These are phyloP conservation scores for Eulemur rufifrons DNA, from an alignment of 2,113 vertebrate species.

Conservation along the genomic window DNA sequence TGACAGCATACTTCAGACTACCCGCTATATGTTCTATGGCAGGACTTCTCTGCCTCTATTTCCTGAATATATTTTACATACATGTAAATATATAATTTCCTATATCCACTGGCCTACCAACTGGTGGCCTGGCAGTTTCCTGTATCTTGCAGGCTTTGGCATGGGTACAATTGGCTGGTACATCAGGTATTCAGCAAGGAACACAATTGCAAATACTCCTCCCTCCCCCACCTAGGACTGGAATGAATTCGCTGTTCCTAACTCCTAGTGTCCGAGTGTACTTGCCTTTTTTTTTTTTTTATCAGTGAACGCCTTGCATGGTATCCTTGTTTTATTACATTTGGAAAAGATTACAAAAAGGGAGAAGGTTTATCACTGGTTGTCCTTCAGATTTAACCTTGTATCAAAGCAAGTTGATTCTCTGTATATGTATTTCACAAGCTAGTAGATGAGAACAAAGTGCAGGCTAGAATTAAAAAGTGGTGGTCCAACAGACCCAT, in stretches of 20 bases:
- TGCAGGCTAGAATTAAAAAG: background rate
- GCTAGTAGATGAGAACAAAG: background rate
- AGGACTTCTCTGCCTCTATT: background rate
- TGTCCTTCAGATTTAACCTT: constrained; percentile 38
- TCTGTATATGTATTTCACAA: background rate
- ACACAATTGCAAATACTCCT: background rate
- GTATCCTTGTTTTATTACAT: background rate
- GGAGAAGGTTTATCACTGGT: background rate
- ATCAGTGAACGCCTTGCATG: background rate
- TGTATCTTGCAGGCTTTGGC: background rate
- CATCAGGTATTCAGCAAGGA: background rate
- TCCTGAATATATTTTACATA: background rate
- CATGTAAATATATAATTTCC: background rate
- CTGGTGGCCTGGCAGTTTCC: background rate
- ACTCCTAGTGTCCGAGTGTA: background rate
- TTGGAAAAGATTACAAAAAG: constrained; percentile 41
- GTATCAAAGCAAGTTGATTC: background rate
- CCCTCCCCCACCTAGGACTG: background rate
- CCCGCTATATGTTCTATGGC: background rate
- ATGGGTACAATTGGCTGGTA: background rate
- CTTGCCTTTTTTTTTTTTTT: background rate
- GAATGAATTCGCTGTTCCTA: background rate
- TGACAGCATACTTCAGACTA: background rate
- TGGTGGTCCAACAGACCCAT: background rate
- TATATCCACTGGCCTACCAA: background rate